These are phyloP conservation scores for Drosophila nigrodunni DNA, from an alignment of 1,140 invertebrate species.

Conservation along the genomic window DNA sequence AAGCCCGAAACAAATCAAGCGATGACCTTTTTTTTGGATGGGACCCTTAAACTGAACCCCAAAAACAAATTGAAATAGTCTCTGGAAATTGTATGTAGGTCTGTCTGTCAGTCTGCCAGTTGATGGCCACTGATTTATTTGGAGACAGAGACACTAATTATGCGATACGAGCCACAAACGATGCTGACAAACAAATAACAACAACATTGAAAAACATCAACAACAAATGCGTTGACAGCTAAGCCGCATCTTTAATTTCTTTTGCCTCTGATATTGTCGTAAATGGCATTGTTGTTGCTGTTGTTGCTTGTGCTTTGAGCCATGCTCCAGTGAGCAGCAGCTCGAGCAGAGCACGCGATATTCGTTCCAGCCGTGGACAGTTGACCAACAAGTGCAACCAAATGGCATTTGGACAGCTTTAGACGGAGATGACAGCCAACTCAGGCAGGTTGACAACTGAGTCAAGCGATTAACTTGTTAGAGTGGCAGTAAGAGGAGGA, in stretches of 20 bases:
- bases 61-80: conserved; percentile 50
- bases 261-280: conserved; percentile 33
- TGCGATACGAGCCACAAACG: conserved; percentile 62
- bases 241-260: conserved; percentile 76
- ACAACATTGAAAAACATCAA: conserved; percentile 34
- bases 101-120: conserved; percentile 21
- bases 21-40: conserved; percentile 25
- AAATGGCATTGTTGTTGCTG: conserved; percentile 10
- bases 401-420: conserved; percentile 42
- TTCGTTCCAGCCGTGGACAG: conserved; percentile 50
- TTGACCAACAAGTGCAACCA: conserved; percentile 62
- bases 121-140: conserved; percentile 72
- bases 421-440: conserved; percentile 50
- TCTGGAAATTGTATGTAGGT: conserved; percentile 2
- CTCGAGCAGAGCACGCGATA: conserved; percentile 67
- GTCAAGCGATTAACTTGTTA: conserved; percentile 56
- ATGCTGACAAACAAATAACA: conserved; percentile 59
- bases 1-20: conserved; percentile 69
- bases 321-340: conserved; percentile 68
- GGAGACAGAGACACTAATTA: conserved; percentile 73
- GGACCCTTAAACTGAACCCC: conserved; percentile 16
- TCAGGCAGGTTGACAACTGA: conserved; percentile 74
- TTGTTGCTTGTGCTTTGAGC: conserved; percentile 36
- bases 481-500: background rate
- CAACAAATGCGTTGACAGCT: conserved; percentile 74